Evolutionary conservation across 2,113 vertebrate species (phyloP).

Genomic region (Daphoenositta chrysoptera): DNA sequence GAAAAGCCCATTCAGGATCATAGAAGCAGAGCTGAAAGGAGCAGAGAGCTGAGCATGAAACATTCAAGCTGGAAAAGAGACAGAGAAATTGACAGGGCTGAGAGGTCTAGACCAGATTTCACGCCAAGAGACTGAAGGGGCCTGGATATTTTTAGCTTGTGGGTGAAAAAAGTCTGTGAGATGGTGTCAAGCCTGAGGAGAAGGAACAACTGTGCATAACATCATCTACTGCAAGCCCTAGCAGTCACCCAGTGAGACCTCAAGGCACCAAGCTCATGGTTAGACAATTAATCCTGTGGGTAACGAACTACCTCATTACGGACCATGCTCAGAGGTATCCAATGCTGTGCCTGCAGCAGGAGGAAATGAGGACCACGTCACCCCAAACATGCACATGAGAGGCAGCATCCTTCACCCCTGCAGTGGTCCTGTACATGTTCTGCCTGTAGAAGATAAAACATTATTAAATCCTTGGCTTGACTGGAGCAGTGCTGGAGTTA

Average conservation of each 20-base stretch:
- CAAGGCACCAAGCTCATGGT: neutral
- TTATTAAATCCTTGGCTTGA: neutral
- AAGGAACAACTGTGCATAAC: neutral
- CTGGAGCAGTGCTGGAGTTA: neutral
- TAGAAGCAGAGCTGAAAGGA: neutral
- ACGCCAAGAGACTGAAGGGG: neutral
- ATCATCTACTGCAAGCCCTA: neutral
- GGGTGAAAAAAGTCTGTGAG: neutral
- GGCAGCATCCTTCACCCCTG: neutral
- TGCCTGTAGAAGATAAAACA: neutral
- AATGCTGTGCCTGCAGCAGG: neutral
- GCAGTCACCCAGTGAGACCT: neutral
- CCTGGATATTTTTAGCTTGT: neutral
- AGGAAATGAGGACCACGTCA: neutral
- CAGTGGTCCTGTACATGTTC: accelerated
- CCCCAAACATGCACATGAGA: accelerated
- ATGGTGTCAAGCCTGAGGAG: accelerated
- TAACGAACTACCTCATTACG: neutral
- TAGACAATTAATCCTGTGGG: neutral
- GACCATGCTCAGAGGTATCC: neutral
- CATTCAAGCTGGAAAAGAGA: neutral
- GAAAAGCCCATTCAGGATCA: neutral
- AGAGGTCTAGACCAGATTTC: neutral
- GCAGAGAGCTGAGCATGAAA: neutral
- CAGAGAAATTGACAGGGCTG: neutral